A percentile compares a stretch with the other conserved stretches of the same genome.
Conservation (phyloP, 2,888 invertebrate species). For the Luperina nickerlii region DNA sequence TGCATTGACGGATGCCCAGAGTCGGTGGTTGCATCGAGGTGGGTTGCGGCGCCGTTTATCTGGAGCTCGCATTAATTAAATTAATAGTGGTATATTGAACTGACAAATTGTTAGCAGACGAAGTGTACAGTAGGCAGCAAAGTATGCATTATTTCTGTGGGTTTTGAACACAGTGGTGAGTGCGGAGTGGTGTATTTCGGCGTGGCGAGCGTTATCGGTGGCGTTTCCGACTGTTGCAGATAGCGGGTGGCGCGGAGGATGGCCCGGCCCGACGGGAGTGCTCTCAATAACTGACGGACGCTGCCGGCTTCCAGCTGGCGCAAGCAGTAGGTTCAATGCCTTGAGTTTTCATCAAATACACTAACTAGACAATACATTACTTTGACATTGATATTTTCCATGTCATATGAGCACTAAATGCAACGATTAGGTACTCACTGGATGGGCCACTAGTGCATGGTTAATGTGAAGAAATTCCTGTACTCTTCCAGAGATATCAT, state of each 20-base stretch:
- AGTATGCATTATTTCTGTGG: slow-evolving; percentile 52
- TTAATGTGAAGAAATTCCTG: slow-evolving; percentile 14
- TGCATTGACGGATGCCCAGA: slow-evolving; percentile 73
- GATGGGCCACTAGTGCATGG: slow-evolving; percentile 3
- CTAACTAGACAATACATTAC: slow-evolving; percentile 39
- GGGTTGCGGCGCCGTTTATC: slow-evolving; percentile 83
- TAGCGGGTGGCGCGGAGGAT: slow-evolving; percentile 87
- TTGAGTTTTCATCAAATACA: slow-evolving; percentile 41
- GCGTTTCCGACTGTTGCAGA: slow-evolving; percentile 89
- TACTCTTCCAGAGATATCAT: slow-evolving; percentile 14
- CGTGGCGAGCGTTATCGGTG: slow-evolving; percentile 85
- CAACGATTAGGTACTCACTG: slow-evolving; percentile 24
- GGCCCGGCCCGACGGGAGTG: slow-evolving; percentile 84
- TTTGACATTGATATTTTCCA: slow-evolving; percentile 65
- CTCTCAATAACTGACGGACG: slow-evolving; percentile 89
- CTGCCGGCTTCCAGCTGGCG: slow-evolving; percentile 89
- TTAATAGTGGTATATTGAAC: slow-evolving; percentile 75
- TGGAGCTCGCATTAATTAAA: slow-evolving; percentile 85
- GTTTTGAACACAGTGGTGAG: slow-evolving; percentile 55
- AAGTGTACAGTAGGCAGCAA: slow-evolving; percentile 57
- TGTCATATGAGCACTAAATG: slow-evolving; percentile 35
- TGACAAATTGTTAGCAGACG: slow-evolving; percentile 65
- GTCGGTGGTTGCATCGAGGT: slow-evolving; percentile 83
- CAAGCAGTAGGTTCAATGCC: slow-evolving; percentile 82
- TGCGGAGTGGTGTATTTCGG: slow-evolving; percentile 70